A percentile compares a stretch with the other conserved stretches of the same genome.
Conservation (phyloP, 1,140 invertebrate genomes). For the Temnothorax curvispinosus region DNA sequence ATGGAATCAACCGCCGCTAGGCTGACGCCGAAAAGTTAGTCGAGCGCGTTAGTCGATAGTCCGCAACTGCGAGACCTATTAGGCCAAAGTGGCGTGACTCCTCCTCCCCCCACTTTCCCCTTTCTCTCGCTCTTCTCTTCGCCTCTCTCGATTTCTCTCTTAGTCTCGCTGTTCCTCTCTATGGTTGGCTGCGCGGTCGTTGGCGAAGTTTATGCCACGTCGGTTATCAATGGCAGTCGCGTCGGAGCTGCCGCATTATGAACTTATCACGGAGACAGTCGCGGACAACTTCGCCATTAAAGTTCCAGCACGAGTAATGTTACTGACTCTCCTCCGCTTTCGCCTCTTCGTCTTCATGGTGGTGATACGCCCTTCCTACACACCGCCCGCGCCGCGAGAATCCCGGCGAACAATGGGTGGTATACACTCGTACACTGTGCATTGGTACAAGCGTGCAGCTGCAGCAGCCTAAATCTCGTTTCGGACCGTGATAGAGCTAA, state of each 20-base stretch:
- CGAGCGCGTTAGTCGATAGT: slow-evolving; percentile 62
- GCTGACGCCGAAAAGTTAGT: slow-evolving; percentile 63
- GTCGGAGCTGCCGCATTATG: slow-evolving; percentile 61
- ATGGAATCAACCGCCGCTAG: slow-evolving; percentile 40
- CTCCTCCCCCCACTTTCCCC: background rate
- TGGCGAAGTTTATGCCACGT: slow-evolving; percentile 64
- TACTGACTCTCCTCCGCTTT: slow-evolving; percentile 4
- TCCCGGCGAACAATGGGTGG: slow-evolving; percentile 35
- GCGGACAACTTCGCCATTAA: slow-evolving; percentile 66
- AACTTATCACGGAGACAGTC: slow-evolving; percentile 67
- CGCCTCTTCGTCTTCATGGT: slow-evolving; percentile 34
- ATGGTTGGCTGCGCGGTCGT: slow-evolving; percentile 55
- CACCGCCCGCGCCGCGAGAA: background rate
- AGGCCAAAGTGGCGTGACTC: slow-evolving; percentile 46
- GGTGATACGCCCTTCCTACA: slow-evolving; percentile 22
- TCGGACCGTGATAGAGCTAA: slow-evolving; percentile 21
- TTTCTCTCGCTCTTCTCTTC: background rate
- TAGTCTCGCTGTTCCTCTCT: slow-evolving; percentile 27
- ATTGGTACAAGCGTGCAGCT: slow-evolving; percentile 18
- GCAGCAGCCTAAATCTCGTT: slow-evolving; percentile 39
- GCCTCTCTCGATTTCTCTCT: slow-evolving; percentile 24
- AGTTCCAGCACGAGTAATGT: slow-evolving; percentile 52
- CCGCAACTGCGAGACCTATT: slow-evolving; percentile 66
- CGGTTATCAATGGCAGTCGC: slow-evolving; percentile 65
- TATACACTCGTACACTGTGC: no score